A percentile compares a stretch with the other conserved stretches of the same genome.
Evolutionary conservation across 2,797 vertebrate species (phyloP).

Genomic region (Mastacembelus armatus): DNA sequence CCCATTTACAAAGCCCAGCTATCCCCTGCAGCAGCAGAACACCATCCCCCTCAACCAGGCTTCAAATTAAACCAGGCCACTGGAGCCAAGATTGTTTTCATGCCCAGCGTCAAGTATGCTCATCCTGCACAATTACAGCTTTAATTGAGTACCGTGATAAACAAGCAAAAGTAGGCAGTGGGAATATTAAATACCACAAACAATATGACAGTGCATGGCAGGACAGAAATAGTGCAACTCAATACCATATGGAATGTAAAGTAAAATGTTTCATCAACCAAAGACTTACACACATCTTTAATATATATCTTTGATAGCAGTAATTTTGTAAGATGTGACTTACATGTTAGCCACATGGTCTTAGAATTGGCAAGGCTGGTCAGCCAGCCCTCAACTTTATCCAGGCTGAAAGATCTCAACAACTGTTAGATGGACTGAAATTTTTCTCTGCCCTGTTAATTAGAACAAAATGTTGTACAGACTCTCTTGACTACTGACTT

Average conservation of each 20-base stretch:
- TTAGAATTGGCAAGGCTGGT: too few species aligned
- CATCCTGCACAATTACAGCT: slow-evolving; percentile 54
- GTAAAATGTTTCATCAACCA: not conserved
- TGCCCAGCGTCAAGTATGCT: slow-evolving; percentile 47
- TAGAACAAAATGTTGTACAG: too few species aligned
- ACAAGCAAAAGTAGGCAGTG: slow-evolving; percentile 12
- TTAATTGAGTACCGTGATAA: slow-evolving; percentile 45
- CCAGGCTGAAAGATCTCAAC: not conserved
- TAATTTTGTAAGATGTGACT: not conserved
- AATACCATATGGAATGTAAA: not conserved
- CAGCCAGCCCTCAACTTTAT: too few species aligned
- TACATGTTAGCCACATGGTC: too few species aligned
- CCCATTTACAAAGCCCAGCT: slow-evolving; percentile 76
- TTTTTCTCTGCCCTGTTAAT: too few species aligned
- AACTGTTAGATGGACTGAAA: too few species aligned
- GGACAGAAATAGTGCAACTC: too few species aligned
- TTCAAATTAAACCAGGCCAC: slow-evolving; percentile 68
- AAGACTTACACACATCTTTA: not conserved
- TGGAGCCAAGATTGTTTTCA: slow-evolving; percentile 62
- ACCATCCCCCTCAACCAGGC: slow-evolving; percentile 51
- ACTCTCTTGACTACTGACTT: too few species aligned
- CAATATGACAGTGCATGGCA: not conserved
- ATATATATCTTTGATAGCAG: not conserved
- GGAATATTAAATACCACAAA: slow-evolving; percentile 24
- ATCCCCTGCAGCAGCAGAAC: slow-evolving; percentile 70